phyloP scores from a whole-genome alignment of 2,797 vertebrate genomes.

The Garrulus glandarius region DNA sequence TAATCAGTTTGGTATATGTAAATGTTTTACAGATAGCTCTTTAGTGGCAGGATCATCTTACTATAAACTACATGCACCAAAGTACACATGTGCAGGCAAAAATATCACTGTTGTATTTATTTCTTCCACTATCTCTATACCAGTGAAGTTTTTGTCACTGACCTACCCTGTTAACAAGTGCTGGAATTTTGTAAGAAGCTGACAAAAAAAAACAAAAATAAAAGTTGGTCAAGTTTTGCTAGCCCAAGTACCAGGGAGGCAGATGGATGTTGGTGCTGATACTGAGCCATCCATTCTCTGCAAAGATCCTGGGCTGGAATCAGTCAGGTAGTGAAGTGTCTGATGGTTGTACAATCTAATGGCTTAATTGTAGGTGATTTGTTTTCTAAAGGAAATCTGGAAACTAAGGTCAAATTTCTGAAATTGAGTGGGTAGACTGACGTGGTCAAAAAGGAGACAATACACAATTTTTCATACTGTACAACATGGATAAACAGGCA shows the following conservation, averaged over 20 bases:
- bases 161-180: background rate
- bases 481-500: rapidly evolving
- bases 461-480: no score
- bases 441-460: background rate
- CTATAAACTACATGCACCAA: background rate
- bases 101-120: background rate
- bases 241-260: background rate
- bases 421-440: background rate
- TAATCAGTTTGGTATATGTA: constrained; percentile 48
- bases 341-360: background rate
- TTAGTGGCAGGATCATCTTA: background rate
- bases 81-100: background rate
- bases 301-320: background rate
- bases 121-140: background rate
- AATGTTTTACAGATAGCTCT: constrained; percentile 7
- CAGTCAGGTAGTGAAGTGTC: background rate
- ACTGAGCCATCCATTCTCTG: background rate
- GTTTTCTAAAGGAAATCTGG: background rate
- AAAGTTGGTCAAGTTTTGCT: background rate
- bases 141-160: background rate
- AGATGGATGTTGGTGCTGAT: background rate
- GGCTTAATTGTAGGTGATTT: background rate
- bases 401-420: background rate
- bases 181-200: background rate
- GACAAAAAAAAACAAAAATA: background rate